phyloP scores from a whole-genome alignment of 2,888 invertebrate genomes.

The Lasioglossum figueresi region DNA sequence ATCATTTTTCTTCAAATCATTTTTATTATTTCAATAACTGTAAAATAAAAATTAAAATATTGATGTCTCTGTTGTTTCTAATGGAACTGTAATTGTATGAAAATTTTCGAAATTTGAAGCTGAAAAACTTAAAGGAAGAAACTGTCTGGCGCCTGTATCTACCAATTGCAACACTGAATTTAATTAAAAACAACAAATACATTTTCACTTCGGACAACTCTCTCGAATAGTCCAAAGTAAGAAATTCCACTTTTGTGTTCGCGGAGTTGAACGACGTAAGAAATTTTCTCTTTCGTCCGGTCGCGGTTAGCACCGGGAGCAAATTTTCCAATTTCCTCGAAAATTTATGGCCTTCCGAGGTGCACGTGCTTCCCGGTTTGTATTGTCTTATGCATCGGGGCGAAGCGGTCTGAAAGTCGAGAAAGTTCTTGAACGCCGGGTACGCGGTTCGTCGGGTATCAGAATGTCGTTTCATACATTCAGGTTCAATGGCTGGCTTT shows the following conservation, averaged over 20 bases:
- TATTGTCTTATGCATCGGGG: constrained; percentile 8
- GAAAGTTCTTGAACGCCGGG: background rate
- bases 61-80: too few relatives aligned
- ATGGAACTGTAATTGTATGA: too few relatives aligned
- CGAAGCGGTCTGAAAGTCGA: background rate
- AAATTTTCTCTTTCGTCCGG: background rate
- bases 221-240: background rate
- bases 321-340: background rate
- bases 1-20: too few relatives aligned
- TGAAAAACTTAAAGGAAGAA: background rate
- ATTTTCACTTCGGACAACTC: background rate
- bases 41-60: too few relatives aligned
- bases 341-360: background rate
- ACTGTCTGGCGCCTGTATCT: background rate
- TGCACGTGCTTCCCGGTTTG: background rate
- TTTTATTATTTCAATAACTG: too few relatives aligned
- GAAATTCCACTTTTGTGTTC: background rate
- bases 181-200: background rate
- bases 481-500: constrained; percentile 8
- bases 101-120: too few relatives aligned
- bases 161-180: background rate
- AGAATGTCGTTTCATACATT: constrained; percentile 18
- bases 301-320: background rate
- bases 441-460: constrained; percentile 8
- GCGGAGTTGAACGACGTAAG: background rate